Base-by-base conservation (phyloP, 2,797 vertebrate genomes). In the Rhincodon typus region DNA sequence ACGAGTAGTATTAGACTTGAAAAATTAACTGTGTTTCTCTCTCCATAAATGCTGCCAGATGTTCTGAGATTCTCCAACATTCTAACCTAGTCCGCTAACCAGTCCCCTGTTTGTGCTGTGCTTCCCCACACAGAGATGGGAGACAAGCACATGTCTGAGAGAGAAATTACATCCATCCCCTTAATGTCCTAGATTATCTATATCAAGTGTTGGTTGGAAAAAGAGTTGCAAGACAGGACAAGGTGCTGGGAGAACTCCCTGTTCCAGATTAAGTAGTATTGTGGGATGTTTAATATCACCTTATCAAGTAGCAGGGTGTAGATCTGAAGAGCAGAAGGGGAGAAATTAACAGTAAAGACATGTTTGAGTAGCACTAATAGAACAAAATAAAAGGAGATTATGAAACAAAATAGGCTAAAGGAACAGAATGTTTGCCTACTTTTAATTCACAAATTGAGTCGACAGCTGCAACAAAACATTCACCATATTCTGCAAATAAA, bases 311-410 rank as follows among this genome's bases (percentile, higher is more conserved):
- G 4, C 21, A 19, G 19, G 12, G 42, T 17, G 15, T 84, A 38
- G 82, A 84, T 84, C 21, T 42, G 21, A 84, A 46, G 19, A 38
- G 17, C 38, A 50, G 42, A 30, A 30, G 0, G 12, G 30, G 17
- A 12, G 84, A 8, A 23, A 25, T 87, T 46, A 23, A 17, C 50
- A 87, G 25, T 15, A 19, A 90, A 15, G 30, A 88, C 53, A 86
- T 88, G 50, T 13, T 88, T 4, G 86, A 90, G 4, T 62, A 34
- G 53, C 34, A 90, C 87, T 17, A 90, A 90, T 90, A 17, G 27
- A 53, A 53, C 86, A 87, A 87, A 91, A 93, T 93, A 57, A 66
- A 91, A n/a, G 21, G 57, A 34, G 88, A 91, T 91, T 91, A 17
- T 91, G 88, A 66, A 93, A 66, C 19, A 34, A 67, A 6, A 13